Base-by-base conservation (phyloP, 2,113 vertebrate species). In the Melanerpes aurifrons region DNA sequence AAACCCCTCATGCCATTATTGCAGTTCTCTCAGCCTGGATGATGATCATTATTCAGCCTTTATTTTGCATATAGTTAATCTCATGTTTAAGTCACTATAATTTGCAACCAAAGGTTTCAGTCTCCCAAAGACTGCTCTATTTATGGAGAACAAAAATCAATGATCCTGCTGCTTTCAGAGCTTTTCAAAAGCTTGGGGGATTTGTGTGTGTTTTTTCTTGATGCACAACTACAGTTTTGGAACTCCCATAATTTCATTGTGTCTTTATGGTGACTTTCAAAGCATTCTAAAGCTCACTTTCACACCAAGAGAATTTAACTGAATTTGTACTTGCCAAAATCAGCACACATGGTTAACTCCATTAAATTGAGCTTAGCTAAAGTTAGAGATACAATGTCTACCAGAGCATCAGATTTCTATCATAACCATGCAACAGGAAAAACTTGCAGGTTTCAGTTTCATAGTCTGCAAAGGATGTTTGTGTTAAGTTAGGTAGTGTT, bases 271-370 rank as follows among this genome's bases (percentile, higher is more conserved):
- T 53, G 91, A 92, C 85, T 94, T 96, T 74, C 61, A 70, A 50
- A 25, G 63, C 66, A 56, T 74, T 19, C 78, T 80, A 92, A 96
- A 93, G 82, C 72, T 92, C 54, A 89, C 66, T 86, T 94, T 81
- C 53, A 79, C 26, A 40, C 21, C 87, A 57, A 31, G 40, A 94
- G 88, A 88, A 69, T 76, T 85, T 83, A 92, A 93, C 74, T 71
- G 68, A 31, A 86, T 84, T 95, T 67, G 18, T 85, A 59, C n/a
- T 79, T 50, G 47, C 7, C 79, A 66, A 91, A 96, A 93, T 95
- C 48, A 68, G 59, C 29, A n/a, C 24, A 35, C 66, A 32, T 78
- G 68, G 88, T 53, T 93, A 91, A 93, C 67, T 61, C n/a, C 53
- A 66, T 19, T 81, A 85, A 92, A 82, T 54, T 75, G 58, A 94